Evolutionary conservation across 1,140 invertebrate species (phyloP), one percentile per base, ranked within the genome.

Genomic region (Pseudomyrmex sp.): DNA sequence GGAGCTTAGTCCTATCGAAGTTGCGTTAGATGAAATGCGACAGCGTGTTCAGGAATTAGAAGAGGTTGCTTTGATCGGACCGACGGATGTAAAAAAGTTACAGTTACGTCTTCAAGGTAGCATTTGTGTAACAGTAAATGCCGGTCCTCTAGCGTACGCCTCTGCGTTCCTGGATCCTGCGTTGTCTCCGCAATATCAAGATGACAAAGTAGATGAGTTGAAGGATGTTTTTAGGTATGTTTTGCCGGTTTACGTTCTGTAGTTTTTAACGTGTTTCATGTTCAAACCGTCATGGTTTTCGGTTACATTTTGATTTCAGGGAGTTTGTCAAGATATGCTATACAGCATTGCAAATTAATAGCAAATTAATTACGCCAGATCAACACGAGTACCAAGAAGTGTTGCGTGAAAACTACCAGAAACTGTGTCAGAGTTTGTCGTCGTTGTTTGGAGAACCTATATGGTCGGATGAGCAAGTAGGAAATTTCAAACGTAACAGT

Each of bases 141-240:
- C 98, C n/a, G 98, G 98, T 46, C 98, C 98, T 1, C 93, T 99
- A 63, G 98, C 98, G 2, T 99, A 99, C 94, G 98, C 98, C 1
- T 96, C 96, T 89, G 98, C 97, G 4, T 99, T 99, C 94, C 94
- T 99, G 1, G 97, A 97, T 93, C 96, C 97, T 10, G 95, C 96
- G 44, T 91, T 96, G 5, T 94, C 95, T 23, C 91, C 93, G 9
- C 95, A 96, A 65, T 98, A 98, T 93, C 96, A 97, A 0, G 95
- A 97, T 76, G 97, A 98, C 75, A 96, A 97, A 93, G 97, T 98
- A 2, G 96, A 97, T 90, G 96, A 97, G 90, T 94, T 83, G 0
- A 98, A 98, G 91, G 96, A 98, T 92, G 96, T 98, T 12, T 98
- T 97, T 93, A 97, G 97, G 97, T 98, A 95, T 20, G 18, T 76